phyloP scores from a whole-genome alignment of 2,797 vertebrate species.

The Cheirogaleus major region DNA sequence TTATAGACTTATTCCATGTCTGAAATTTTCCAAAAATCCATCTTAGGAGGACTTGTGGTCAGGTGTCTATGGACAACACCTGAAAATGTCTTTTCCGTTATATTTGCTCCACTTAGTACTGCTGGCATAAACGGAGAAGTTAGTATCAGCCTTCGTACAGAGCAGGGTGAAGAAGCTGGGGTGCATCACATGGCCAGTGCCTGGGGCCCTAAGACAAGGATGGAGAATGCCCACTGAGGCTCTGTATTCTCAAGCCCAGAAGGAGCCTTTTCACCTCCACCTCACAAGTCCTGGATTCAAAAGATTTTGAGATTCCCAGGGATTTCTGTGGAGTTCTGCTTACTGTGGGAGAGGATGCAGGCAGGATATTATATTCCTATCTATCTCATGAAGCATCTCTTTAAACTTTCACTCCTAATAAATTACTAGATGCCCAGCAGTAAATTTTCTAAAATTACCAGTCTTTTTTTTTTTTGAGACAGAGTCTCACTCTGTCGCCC shows the following conservation, averaged over 20 bases:
- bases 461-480: not conserved
- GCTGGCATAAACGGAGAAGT: not conserved
- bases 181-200: accelerated
- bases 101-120: not conserved
- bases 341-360: not conserved
- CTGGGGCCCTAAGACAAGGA: not conserved
- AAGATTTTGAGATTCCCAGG: not conserved
- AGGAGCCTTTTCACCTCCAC: not conserved
- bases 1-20: not conserved
- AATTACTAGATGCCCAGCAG: not conserved
- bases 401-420: not conserved
- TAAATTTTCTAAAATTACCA: not conserved
- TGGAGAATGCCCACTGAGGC: not conserved
- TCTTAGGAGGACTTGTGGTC: not conserved
- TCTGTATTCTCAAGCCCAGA: not conserved
- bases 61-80: not conserved
- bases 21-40: not conserved
- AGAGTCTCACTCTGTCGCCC: no score
- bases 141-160: not conserved
- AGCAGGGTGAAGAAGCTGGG: not conserved
- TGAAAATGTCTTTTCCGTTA: not conserved
- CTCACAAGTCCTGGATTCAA: not conserved
- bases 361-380: not conserved
- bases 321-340: not conserved
- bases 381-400: not conserved